Evolutionary conservation across 2,888 invertebrate species (phyloP).

Genomic region (Drosophila engyochracea): DNA sequence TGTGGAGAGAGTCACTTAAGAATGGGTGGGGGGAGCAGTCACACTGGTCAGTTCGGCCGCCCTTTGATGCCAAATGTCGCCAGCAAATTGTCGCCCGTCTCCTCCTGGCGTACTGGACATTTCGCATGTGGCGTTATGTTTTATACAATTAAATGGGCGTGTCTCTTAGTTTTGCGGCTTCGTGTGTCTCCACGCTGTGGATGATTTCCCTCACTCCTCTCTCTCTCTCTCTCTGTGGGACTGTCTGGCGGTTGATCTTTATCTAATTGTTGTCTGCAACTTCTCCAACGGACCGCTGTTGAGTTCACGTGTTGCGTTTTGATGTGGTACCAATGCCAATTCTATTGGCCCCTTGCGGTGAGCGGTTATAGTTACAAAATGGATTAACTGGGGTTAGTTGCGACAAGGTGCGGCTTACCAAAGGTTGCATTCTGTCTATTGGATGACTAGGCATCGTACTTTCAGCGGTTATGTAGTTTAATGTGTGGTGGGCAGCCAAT

Average conservation of each 20-base stretch:
- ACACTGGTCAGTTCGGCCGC: constrained; percentile 59
- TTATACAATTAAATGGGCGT: constrained; percentile 77
- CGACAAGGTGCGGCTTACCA: constrained; percentile 53
- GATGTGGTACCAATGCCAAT: constrained; percentile 69
- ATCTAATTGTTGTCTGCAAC: constrained; percentile 69
- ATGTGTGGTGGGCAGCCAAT: constrained; percentile 23
- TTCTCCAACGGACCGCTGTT: constrained; percentile 39
- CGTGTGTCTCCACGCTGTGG: constrained; percentile 13
- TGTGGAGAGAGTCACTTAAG: constrained; percentile 2
- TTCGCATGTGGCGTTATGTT: constrained; percentile 69
- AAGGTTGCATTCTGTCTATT: constrained; percentile 10
- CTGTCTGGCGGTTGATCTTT: constrained; percentile 69
- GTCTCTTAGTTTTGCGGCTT: constrained; percentile 67
- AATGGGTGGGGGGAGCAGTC: neutral
- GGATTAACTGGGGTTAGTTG: constrained; percentile 34
- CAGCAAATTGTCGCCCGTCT: constrained; percentile 54
- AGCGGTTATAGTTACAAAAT: constrained; percentile 60
- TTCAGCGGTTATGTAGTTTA: constrained; percentile 14
- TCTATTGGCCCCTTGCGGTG: constrained; percentile 46
- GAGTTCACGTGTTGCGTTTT: constrained; percentile 46
- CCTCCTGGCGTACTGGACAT: constrained; percentile 18
- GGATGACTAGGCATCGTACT: constrained; percentile 32
- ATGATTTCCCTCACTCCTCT: neutral
- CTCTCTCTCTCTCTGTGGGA: neutral
- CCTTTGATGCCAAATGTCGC: constrained; percentile 79